A percentile compares a stretch with the other conserved stretches of the same genome.
Conservation (phyloP, 2,113 vertebrate genomes). For the Myodes glareolus region DNA sequence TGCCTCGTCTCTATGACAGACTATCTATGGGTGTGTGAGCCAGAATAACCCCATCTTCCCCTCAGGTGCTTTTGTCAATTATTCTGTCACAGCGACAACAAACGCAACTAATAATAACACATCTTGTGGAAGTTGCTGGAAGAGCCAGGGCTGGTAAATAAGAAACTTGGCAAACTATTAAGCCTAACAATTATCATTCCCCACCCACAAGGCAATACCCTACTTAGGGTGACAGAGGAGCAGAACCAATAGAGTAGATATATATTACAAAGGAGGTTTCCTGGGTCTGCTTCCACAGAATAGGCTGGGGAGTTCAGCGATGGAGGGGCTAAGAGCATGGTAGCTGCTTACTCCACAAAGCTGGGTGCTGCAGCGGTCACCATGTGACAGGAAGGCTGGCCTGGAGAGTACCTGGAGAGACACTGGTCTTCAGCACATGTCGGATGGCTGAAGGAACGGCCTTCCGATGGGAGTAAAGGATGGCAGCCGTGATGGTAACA, state of each 20-base stretch:
- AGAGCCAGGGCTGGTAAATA: not conserved
- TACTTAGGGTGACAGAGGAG: not conserved
- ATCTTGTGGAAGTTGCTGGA: not conserved
- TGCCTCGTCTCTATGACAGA: too few species aligned
- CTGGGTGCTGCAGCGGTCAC: too few species aligned
- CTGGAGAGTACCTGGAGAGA: not conserved
- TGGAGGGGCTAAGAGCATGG: not conserved
- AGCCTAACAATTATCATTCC: not conserved
- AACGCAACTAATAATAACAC: not conserved
- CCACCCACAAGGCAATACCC: not conserved
- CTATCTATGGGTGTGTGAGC: not conserved
- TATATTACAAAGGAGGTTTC: not conserved
- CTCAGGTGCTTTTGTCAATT: too few species aligned
- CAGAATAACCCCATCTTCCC: not conserved
- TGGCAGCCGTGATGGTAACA: too few species aligned
- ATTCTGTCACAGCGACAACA: not conserved
- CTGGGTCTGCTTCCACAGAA: not conserved
- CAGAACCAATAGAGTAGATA: not conserved
- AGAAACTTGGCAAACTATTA: slow-evolving; percentile 23
- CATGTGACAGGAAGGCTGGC: not conserved
- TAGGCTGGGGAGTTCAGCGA: not conserved
- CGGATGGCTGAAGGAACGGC: not conserved
- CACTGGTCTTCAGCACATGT: too few species aligned
- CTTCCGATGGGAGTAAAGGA: not conserved
- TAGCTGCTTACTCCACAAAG: not conserved